A percentile compares a stretch with the other conserved stretches of the same genome.
These are phyloP conservation scores for Andrena trimmerana DNA, from an alignment of 2,888 invertebrate genomes.

Conservation along the genomic window DNA sequence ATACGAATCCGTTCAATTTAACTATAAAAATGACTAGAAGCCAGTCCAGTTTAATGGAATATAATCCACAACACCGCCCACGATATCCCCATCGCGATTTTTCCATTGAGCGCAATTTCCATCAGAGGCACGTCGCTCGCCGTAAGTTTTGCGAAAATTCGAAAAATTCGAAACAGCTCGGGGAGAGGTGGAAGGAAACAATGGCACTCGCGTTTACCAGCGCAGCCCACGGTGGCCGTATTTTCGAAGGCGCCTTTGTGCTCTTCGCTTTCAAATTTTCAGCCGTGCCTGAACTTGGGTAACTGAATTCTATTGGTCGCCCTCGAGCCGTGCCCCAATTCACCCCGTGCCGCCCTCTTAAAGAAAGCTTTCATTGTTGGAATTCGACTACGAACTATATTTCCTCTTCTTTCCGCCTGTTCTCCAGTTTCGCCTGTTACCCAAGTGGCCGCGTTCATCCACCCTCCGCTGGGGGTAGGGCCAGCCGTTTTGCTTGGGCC, in stretches of 20 bases:
- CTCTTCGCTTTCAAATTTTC: slow-evolving; percentile 60
- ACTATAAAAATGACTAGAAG: too few relatives aligned
- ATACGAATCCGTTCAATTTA: too few relatives aligned
- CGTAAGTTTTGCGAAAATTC: slow-evolving; percentile 39
- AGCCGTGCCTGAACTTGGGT: slow-evolving; percentile 58
- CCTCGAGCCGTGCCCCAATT: slow-evolving; percentile 46
- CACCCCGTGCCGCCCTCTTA: slow-evolving; percentile 48
- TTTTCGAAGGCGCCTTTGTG: slow-evolving; percentile 57
- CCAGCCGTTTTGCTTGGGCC: slow-evolving; percentile 6
- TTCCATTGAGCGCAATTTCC: background rate
- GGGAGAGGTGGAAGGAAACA: slow-evolving; percentile 35
- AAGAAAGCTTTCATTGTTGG: slow-evolving; percentile 70
- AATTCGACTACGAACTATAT: slow-evolving; percentile 62
- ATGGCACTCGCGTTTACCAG: slow-evolving; percentile 27
- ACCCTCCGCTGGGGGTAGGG: background rate
- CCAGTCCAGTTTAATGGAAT: background rate
- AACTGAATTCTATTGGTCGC: slow-evolving; percentile 66
- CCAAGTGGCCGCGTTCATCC: background rate
- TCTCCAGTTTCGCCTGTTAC: background rate
- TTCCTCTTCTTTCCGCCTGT: slow-evolving; percentile 7
- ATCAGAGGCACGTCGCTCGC: background rate
- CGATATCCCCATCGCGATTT: background rate
- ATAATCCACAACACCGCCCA: slow-evolving; percentile 2
- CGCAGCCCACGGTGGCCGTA: slow-evolving; percentile 17
- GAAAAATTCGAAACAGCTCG: slow-evolving; percentile 37